Conservation (phyloP, 2,113 vertebrate genomes). For the Bungarus multicinctus region DNA sequence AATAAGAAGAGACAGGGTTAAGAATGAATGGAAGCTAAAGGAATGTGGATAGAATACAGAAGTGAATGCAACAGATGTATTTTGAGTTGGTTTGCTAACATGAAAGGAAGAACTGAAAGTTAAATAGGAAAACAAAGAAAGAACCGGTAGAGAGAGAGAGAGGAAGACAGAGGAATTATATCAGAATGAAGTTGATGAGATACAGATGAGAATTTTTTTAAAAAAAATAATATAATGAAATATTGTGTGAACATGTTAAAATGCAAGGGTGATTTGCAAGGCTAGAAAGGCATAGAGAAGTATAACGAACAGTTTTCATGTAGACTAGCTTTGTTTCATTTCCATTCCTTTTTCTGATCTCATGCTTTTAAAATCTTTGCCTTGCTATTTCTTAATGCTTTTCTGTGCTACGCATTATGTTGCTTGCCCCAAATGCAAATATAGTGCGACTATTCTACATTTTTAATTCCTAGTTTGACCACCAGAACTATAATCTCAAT, state of each 20-base stretch:
- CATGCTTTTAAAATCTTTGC: background rate
- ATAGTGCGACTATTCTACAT: background rate
- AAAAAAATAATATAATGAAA: background rate
- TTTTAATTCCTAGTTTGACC: background rate
- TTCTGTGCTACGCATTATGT: background rate
- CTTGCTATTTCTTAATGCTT: background rate
- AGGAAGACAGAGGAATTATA: background rate
- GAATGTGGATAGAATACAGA: background rate
- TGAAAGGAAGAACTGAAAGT: background rate
- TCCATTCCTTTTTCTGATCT: background rate
- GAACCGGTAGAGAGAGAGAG: background rate
- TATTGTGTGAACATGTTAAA: background rate
- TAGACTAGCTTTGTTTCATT: background rate
- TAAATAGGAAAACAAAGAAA: background rate
- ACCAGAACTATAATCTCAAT: background rate
- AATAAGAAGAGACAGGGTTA: background rate
- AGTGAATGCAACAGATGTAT: background rate
- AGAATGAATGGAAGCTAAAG: background rate
- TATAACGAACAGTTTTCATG: background rate
- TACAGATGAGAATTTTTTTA: background rate
- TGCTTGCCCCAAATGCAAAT: background rate
- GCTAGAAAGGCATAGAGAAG: background rate
- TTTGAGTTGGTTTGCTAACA: background rate
- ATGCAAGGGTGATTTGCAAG: background rate
- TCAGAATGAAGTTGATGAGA: background rate